Evolutionary conservation across 2,113 vertebrate genomes (phyloP).

Genomic region (Mus spicilegus): DNA sequence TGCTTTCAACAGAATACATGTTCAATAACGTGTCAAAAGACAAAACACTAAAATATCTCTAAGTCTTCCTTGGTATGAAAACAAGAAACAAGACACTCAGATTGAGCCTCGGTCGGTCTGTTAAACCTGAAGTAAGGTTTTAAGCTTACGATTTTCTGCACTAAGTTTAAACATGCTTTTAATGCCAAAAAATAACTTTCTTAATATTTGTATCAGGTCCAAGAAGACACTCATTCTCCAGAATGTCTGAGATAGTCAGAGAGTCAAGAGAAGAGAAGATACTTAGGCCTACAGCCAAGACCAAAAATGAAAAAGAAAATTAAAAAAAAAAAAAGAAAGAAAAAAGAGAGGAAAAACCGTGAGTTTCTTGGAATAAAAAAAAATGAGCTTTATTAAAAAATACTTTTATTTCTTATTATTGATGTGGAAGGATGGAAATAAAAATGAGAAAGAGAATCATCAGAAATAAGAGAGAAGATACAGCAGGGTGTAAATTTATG

Average conservation of each 20-base stretch:
- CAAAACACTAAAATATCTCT: conserved; percentile 14
- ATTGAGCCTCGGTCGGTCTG: not conserved
- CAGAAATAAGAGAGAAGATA: not conserved
- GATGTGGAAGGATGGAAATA: not conserved
- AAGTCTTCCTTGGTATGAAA: conserved; percentile 17
- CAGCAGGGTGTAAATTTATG: not conserved
- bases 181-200: not conserved
- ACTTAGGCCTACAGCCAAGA: not conserved
- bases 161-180: not conserved
- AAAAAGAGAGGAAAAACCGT: too few relatives aligned
- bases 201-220: not conserved
- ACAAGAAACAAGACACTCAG: not conserved
- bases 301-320: not conserved
- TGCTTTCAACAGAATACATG: not conserved
- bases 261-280: not conserved
- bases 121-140: not conserved
- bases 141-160: not conserved
- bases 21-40: conserved; percentile 43
- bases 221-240: not conserved
- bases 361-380: not conserved
- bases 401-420: not conserved
- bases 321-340: too few relatives aligned
- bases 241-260: conserved; percentile 35
- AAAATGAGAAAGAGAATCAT: not conserved
- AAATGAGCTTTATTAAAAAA: not conserved